Evolutionary conservation across 2,888 invertebrate species (phyloP), one percentile per base, ranked within the genome.

Genomic region (Incurvaria masculella): DNA sequence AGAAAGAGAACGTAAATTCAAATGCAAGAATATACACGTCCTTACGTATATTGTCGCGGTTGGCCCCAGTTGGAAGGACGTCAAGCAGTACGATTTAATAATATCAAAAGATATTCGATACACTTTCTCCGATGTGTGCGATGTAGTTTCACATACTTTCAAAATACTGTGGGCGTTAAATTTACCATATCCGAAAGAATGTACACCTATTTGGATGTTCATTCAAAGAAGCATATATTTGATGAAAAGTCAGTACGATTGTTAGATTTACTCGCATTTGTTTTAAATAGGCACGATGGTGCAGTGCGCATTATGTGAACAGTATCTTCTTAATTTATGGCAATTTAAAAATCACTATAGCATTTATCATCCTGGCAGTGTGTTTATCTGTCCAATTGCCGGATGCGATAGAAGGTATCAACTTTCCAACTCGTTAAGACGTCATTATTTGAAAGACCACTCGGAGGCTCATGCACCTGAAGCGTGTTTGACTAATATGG

Each of bases 291-390:
- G 5, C 46, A 42, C 8, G 27, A 46, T 46, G 45, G 26, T 46
- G 42, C 46, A 20, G 46, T 46, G 42, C n/a, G 42, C 27, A 42
- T 19, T 41, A 46, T 46, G 45, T 45, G 40, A 45, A 45, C 38
- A 39, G 21, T 39, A 21, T 45, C 40, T 45, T 45, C 16, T 18
- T 16, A 38, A 39, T 21, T 21, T 46, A 17, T 40, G 41, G 38
- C 45, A 40, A 46, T 40, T 46, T 40, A 16, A 16, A 18, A 16
- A 18, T 39, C 11, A 39, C 17, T 18, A 18, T 16, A 16, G 18
- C 16, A 14, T n/a, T n/a, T 44, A 44, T 44, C 44, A 44, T 27
- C 26, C 44, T 27, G 44, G 44, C 26, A 26, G 27, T 8, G 17
- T 8, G n/a, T n/a, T n/a, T n/a, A n/a, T n/a, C n/a, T n/a, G n/a